Percentiles rank a stretch among this genome's conserved stretches.
phyloP scores from a whole-genome alignment of 2,797 vertebrate species.

The Pelochelys cantorii region DNA sequence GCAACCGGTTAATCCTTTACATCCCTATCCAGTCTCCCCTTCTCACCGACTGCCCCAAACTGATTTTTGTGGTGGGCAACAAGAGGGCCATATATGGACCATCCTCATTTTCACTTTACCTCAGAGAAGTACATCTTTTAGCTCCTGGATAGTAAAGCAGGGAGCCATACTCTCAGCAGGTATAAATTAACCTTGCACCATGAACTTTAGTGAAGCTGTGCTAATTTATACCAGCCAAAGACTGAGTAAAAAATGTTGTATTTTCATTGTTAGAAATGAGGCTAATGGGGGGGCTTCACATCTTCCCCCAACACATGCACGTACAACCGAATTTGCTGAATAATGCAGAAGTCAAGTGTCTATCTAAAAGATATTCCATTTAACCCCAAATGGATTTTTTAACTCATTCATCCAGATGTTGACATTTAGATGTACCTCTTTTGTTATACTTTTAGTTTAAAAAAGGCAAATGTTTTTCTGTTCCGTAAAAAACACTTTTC shows the following conservation, averaged over 20 bases:
- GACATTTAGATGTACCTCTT: conserved; percentile 5
- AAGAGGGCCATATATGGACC: neutral
- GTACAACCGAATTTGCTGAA: conserved; percentile 53
- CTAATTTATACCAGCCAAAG: neutral
- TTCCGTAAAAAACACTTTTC: neutral
- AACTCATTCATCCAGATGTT: conserved; percentile 6
- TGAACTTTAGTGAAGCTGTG: neutral
- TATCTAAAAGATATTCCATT: neutral
- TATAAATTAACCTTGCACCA: neutral
- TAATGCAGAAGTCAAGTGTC: conserved; percentile 49
- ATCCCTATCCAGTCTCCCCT: no score
- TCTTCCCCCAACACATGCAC: conserved; percentile 31
- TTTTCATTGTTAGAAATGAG: neutral
- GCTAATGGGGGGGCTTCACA: neutral
- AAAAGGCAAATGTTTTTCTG: neutral
- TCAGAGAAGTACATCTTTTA: neutral
- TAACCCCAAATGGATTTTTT: neutral
- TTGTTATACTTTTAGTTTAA: neutral
- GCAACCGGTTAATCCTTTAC: no score
- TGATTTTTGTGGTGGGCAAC: neutral
- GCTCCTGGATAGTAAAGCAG: neutral
- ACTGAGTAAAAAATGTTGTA: neutral
- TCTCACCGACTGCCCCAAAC: neutral
- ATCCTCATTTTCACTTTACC: neutral
- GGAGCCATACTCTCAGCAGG: neutral